Evolutionary conservation across 2,888 invertebrate genomes (phyloP).

Genomic region (Tenthredo livida): DNA sequence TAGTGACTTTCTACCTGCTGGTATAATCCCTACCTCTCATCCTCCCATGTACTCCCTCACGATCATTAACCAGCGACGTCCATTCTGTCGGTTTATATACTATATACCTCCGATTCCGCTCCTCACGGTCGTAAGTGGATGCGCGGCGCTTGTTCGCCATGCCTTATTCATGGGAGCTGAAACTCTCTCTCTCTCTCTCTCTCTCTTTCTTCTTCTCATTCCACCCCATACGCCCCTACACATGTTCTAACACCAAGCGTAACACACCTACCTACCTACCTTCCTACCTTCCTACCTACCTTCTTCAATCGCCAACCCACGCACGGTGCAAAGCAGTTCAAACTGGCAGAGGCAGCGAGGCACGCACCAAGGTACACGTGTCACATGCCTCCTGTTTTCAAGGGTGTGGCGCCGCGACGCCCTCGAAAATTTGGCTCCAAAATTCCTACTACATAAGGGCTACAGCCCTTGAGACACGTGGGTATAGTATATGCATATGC

Average conservation of each 20-base stretch:
- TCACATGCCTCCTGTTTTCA: conserved; percentile 51
- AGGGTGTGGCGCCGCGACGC: conserved; percentile 50
- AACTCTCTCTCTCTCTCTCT: background rate
- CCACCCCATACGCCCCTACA: conserved; percentile 49
- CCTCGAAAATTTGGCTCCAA: conserved; percentile 42
- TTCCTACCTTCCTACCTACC: conserved; percentile 37
- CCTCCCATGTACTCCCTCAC: conserved; percentile 36
- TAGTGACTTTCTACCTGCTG: conserved; percentile 49
- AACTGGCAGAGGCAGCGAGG: background rate
- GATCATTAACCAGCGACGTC: conserved; percentile 54
- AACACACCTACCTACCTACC: conserved; percentile 49
- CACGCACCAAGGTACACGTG: conserved; percentile 48
- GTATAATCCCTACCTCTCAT: conserved; percentile 38
- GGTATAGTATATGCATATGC: background rate
- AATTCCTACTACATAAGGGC: background rate
- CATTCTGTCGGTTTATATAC: conserved; percentile 52
- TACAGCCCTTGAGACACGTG: conserved; percentile 23
- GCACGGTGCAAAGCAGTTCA: conserved; percentile 4
- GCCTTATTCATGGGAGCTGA: conserved; percentile 45
- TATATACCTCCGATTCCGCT: conserved; percentile 49
- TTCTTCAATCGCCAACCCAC: conserved; percentile 45
- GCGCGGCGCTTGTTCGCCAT: conserved; percentile 47
- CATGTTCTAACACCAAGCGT: conserved; percentile 52
- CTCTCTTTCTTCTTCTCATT: conserved; percentile 8
- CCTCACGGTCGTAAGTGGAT: conserved; percentile 44